phyloP scores from a whole-genome alignment of 2,797 vertebrate species.

The Hoplostethus mediterraneus region DNA sequence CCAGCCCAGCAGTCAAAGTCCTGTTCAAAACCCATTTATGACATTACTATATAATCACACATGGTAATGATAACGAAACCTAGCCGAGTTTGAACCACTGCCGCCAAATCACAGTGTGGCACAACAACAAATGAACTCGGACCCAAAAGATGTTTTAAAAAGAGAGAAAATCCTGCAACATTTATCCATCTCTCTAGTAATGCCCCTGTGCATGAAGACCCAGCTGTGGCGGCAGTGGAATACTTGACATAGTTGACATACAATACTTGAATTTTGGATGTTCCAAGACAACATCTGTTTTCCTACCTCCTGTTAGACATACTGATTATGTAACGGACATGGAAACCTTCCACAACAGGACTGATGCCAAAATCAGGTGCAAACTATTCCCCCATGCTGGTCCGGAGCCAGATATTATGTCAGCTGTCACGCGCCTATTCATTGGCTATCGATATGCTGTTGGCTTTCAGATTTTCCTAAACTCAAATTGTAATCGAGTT shows the following conservation, averaged over 20 bases:
- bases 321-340: constrained; percentile 48
- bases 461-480: not conserved
- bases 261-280: constrained; percentile 48
- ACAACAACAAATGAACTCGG: too few relatives aligned
- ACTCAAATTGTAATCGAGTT: not conserved
- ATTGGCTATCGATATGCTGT: not conserved
- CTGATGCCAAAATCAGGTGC: not conserved
- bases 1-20: constrained; percentile 61
- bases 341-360: constrained; percentile 7
- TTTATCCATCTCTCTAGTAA: not conserved
- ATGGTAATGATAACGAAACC: constrained; percentile 17
- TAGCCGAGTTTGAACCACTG: not conserved
- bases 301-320: constrained; percentile 16
- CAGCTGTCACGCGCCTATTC: not conserved
- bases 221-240: constrained; percentile 48
- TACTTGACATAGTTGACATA: constrained; percentile 54
- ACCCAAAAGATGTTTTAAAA: too few relatives aligned
- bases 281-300: constrained; percentile 48
- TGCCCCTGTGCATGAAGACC: not conserved
- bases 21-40: constrained; percentile 58
- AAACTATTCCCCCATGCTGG: constrained; percentile 2
- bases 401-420: constrained; percentile 6
- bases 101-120: not conserved
- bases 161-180: not conserved
- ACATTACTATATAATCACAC: constrained; percentile 8